Evolutionary conservation across 2,113 vertebrate species (phyloP).

Genomic region (Archocentrus centrarchus): DNA sequence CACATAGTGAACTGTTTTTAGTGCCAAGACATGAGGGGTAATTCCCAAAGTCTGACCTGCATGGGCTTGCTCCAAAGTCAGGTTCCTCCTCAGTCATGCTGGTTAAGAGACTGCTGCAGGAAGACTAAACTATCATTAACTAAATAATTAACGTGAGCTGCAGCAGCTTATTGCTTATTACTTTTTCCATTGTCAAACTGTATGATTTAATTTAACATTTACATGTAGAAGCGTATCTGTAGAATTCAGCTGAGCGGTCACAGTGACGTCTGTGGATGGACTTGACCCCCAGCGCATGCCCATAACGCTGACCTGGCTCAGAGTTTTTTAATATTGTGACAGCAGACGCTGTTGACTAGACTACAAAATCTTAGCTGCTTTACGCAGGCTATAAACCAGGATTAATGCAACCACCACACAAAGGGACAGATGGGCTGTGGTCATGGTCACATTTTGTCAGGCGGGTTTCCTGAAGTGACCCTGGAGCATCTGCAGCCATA

Average conservation of each 20-base stretch:
- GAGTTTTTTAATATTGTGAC: no score
- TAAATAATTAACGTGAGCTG: not conserved
- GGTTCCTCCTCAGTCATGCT: no score
- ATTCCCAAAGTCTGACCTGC: constrained; percentile 1
- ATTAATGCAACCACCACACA: not conserved
- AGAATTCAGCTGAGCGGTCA: not conserved
- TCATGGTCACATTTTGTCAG: fast-evolving
- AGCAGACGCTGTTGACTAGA: not conserved
- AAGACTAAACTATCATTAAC: constrained; percentile 1
- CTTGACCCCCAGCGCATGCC: fast-evolving
- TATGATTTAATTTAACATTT: not conserved
- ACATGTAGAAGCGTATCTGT: not conserved
- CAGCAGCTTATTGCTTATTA: not conserved
- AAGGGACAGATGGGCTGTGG: fast-evolving
- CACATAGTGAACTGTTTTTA: not conserved
- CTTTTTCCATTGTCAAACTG: not conserved
- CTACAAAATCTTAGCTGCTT: not conserved
- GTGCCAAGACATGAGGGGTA: not conserved
- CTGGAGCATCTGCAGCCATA: not conserved
- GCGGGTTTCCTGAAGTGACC: not conserved
- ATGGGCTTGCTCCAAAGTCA: not conserved
- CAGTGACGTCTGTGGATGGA: not conserved
- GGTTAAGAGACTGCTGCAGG: not conserved
- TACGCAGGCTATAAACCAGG: not conserved
- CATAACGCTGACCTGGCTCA: not conserved